These are phyloP conservation scores for Fissipunctia ypsillon DNA, from an alignment of 2,888 invertebrate species.

Conservation along the genomic window DNA sequence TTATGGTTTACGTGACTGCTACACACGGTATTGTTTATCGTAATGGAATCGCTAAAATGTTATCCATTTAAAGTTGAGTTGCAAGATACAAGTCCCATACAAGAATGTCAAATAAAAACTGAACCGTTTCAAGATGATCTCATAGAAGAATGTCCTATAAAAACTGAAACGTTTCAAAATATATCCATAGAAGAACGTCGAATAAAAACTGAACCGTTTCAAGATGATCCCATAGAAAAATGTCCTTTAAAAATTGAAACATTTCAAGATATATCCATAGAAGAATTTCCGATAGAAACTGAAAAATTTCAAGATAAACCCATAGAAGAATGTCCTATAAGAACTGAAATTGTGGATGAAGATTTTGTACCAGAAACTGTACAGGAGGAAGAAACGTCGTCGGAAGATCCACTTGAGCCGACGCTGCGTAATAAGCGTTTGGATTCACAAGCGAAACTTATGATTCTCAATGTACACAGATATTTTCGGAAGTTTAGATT, in stretches of 20 bases:
- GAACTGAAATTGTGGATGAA: not conserved
- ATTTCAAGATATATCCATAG: not conserved
- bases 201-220: not conserved
- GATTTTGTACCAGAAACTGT: not conserved
- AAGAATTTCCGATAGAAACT: not conserved
- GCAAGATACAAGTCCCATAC: not conserved
- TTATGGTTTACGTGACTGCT: conserved; percentile 14
- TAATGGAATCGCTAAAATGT: conserved; percentile 20
- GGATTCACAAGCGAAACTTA: conserved; percentile 28
- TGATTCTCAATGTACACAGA: conserved; percentile 36
- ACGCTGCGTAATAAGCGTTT: not conserved
- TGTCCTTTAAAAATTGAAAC: not conserved
- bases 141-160: too few relatives aligned
- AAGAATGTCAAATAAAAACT: not conserved
- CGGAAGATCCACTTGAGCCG: conserved; percentile 18
- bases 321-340: not conserved
- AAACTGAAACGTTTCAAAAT: too few relatives aligned
- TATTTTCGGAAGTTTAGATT: conserved; percentile 23
- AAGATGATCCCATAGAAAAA: not conserved
- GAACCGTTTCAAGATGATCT: not conserved
- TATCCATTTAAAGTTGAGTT: conserved; percentile 4
- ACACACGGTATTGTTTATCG: conserved; percentile 15
- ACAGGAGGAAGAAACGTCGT: not conserved
- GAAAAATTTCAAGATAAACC: not conserved
- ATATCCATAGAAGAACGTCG: not conserved